These are phyloP conservation scores for Biston betularia DNA, from an alignment of 2,888 invertebrate genomes.

Conservation along the genomic window DNA sequence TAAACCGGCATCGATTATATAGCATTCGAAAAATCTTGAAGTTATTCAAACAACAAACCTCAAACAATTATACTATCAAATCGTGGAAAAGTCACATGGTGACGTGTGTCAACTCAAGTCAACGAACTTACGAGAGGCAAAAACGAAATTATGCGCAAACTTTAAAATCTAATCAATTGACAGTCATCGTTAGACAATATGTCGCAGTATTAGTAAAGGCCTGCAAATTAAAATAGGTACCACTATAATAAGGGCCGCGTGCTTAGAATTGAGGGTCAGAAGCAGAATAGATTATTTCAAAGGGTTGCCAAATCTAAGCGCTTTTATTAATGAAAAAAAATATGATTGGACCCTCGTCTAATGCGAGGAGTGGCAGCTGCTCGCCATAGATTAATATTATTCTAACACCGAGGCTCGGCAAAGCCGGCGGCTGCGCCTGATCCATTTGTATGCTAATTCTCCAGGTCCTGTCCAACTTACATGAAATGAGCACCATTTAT, in stretches of 20 bases:
- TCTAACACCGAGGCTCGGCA: constrained; percentile 66
- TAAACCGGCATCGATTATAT: background rate
- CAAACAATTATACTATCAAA: constrained; percentile 64
- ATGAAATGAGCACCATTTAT: constrained; percentile 41
- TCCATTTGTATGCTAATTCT: constrained; percentile 70
- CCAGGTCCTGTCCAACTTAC: constrained; percentile 41
- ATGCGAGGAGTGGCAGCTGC: constrained; percentile 68
- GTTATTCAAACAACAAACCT: constrained; percentile 40
- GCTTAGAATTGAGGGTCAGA: constrained; percentile 68
- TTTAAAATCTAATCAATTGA: constrained; percentile 40
- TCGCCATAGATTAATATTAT: constrained; percentile 71
- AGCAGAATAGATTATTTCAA: constrained; percentile 71
- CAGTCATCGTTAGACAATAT: constrained; percentile 22
- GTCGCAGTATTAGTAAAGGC: constrained; percentile 40
- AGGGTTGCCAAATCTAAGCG: constrained; percentile 81
- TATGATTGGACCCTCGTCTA: constrained; percentile 61
- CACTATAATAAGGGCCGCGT: constrained; percentile 55
- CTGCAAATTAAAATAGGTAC: constrained; percentile 57
- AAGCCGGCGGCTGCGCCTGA: constrained; percentile 54
- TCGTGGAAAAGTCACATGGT: constrained; percentile 56
- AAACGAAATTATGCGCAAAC: constrained; percentile 29
- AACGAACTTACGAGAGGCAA: constrained; percentile 59
- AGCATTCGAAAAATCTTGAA: constrained; percentile 31
- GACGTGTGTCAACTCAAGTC: constrained; percentile 60
- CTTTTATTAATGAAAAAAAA: constrained; percentile 67